Evolutionary conservation across 2,888 invertebrate genomes (phyloP), one percentile per base, ranked within the genome.

Genomic region (Erebia aethiops): DNA sequence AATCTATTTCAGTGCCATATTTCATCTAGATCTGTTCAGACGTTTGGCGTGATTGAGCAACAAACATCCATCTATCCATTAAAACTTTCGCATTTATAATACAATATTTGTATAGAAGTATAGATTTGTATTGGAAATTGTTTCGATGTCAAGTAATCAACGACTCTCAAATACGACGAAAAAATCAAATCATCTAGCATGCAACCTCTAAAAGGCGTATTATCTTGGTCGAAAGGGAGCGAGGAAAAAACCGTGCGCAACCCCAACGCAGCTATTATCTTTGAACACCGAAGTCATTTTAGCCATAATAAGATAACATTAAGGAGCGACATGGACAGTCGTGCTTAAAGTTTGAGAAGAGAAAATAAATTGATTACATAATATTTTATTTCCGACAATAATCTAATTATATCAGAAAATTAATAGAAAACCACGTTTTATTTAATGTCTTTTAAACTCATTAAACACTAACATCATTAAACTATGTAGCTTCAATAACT

Each of bases 261-360:
- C 89, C 87, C 88, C 82, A 82, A 85, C 80, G 82, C 85, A 76
- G 82, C 90, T 90, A 92, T 92, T 93, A 93, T 93, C 92, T 93
- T 81, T 83, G 88, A 91, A 92, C 93, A 93, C 91, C 92, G 84
- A 92, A 93, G 91, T 93, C 92, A 93, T 93, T 93, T 93, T 93
- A 93, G 90, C 90, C 88, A 89, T 93, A 93, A 93, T 93, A 93
- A 93, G 93, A 93, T 93, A 92, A 93, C 91, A 91, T 92, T 93
- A 92, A 90, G 87, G 87, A 86, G 88, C 86, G 87, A 82, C 78
- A 78, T 71, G 56, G 74, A 8, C 84, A 82, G 75, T 7, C 86
- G 61, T 73, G 56, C 84, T 84, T 87, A 91, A 92, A 84, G 75
- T 83, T 81, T 10, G 54, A 54, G 18, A 18, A 54, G 10, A 52